These are phyloP conservation scores for Campodea augens DNA, from an alignment of 1,140 invertebrate genomes.

Conservation along the genomic window DNA sequence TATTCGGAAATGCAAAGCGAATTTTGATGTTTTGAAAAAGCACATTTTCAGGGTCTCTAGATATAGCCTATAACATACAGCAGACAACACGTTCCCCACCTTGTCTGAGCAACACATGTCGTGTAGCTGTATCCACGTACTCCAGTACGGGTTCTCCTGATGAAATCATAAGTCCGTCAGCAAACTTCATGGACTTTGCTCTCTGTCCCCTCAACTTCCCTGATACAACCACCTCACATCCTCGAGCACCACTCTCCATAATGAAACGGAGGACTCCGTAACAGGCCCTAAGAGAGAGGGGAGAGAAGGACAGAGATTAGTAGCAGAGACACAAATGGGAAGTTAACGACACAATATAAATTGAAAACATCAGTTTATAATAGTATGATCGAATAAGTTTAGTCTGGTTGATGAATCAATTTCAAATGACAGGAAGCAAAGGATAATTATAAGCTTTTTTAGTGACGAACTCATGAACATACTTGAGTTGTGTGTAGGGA, in stretches of 20 bases:
- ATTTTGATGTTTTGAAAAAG: too few relatives aligned
- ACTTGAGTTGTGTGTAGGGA: too few relatives aligned
- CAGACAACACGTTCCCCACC: slow-evolving; percentile 30
- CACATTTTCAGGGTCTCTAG: too few relatives aligned
- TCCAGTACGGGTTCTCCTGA: slow-evolving; percentile 96
- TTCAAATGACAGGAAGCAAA: too few relatives aligned
- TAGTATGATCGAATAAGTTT: too few relatives aligned
- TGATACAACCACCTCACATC: slow-evolving; percentile 97
- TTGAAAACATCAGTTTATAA: not conserved
- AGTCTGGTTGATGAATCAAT: too few relatives aligned
- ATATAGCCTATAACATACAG: too few relatives aligned
- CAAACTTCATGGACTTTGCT: slow-evolving; percentile 99
- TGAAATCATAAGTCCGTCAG: slow-evolving; percentile 99
- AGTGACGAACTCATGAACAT: too few relatives aligned
- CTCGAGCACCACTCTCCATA: slow-evolving; percentile 92
- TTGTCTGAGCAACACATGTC: slow-evolving; percentile 92
- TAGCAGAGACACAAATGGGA: too few relatives aligned
- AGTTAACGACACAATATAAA: not conserved
- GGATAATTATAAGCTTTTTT: too few relatives aligned
- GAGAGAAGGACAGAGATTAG: too few relatives aligned
- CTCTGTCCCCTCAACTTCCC: slow-evolving; percentile 96
- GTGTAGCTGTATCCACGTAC: slow-evolving; percentile 92
- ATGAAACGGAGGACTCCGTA: slow-evolving; percentile 98
- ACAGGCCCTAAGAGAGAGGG: slow-evolving; percentile 50
- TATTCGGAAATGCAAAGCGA: too few relatives aligned